A percentile compares a stretch with the other conserved stretches of the same genome.
phyloP scores from a whole-genome alignment of 1,140 invertebrate species.

The Periplaneta americana region DNA sequence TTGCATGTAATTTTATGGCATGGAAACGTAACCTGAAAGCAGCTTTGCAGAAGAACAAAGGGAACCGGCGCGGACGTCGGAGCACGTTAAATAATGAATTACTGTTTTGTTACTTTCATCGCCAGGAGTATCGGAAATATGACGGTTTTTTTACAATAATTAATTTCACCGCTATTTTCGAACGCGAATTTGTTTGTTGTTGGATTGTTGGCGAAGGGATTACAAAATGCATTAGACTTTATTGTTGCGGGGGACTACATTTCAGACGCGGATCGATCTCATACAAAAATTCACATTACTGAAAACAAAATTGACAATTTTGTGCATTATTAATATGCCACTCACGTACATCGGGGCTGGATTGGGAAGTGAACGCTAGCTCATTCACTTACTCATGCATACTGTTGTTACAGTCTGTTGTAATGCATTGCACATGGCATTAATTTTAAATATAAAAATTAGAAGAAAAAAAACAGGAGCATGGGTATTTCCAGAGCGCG shows the following conservation, averaged over 20 bases:
- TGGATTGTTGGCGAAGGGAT: background rate
- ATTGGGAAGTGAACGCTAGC: background rate
- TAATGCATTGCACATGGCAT: background rate
- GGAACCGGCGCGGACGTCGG: too few relatives aligned
- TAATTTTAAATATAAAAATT: background rate
- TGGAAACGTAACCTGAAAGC: too few relatives aligned
- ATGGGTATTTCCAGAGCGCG: background rate
- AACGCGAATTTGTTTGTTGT: background rate
- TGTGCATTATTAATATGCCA: background rate
- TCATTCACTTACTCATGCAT: background rate
- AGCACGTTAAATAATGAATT: background rate
- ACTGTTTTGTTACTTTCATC: background rate
- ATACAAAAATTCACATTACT: background rate
- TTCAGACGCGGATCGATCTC: background rate
- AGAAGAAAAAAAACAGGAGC: background rate
- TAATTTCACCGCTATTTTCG: background rate
- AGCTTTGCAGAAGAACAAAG: too few relatives aligned
- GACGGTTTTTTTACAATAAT: background rate
- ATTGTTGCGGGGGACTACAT: background rate
- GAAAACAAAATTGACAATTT: background rate
- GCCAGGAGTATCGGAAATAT: background rate
- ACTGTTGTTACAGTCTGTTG: background rate
- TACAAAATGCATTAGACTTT: background rate
- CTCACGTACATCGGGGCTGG: background rate
- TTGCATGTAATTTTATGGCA: too few relatives aligned